Evolutionary conservation across 2,888 invertebrate genomes (phyloP).

Genomic region (Dorcus hopei): DNA sequence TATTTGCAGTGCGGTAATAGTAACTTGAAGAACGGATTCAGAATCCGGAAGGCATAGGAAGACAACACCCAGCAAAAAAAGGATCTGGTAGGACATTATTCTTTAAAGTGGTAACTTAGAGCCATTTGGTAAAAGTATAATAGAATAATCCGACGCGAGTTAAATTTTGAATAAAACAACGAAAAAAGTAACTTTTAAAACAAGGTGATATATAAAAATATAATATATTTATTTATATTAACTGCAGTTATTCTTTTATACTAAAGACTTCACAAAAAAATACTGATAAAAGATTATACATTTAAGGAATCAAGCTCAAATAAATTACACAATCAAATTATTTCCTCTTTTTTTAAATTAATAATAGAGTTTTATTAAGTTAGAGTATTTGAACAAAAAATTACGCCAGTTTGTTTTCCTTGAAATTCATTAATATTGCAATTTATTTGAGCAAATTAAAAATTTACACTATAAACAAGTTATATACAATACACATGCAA

Average conservation of each 20-base stretch:
- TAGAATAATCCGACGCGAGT: not conserved
- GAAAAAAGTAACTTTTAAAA: not conserved
- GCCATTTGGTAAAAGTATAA: slow-evolving; percentile 15
- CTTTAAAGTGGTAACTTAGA: slow-evolving; percentile 19
- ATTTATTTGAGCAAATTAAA: slow-evolving; percentile 5
- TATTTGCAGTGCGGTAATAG: too few relatives aligned
- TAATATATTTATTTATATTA: not conserved
- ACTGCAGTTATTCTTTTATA: not conserved
- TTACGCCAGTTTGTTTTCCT: too few relatives aligned
- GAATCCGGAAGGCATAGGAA: too few relatives aligned
- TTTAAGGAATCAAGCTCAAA: not conserved
- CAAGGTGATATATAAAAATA: not conserved
- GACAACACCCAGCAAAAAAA: too few relatives aligned
- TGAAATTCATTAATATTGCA: not conserved
- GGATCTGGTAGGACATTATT: not conserved
- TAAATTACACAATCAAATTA: not conserved
- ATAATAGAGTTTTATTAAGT: too few relatives aligned
- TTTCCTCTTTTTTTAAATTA: too few relatives aligned
- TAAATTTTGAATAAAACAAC: too few relatives aligned
- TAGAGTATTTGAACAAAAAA: too few relatives aligned
- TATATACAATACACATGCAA: slow-evolving; percentile 22
- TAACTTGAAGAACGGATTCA: too few relatives aligned
- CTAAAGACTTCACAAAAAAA: not conserved
- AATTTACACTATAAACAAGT: slow-evolving; percentile 15
- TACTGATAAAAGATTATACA: slow-evolving; percentile 1